Percentiles rank a stretch among this genome's conserved stretches.
These are phyloP conservation scores for Oscheius sp. DNA, from an alignment of 2,888 invertebrate genomes.

Conservation along the genomic window DNA sequence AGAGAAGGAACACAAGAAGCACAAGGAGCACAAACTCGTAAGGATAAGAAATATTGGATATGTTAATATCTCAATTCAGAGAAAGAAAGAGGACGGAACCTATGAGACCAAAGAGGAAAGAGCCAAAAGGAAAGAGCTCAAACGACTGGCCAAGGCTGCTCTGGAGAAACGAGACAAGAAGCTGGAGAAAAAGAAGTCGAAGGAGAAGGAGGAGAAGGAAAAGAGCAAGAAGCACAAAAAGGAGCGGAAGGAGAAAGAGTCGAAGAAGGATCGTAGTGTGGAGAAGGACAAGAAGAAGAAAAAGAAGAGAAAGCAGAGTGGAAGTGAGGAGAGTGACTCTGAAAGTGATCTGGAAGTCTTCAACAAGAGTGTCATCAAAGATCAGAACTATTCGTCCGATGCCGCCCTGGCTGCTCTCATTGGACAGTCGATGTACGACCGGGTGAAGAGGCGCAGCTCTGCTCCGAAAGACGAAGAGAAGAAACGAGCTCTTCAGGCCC, in stretches of 20 bases:
- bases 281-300: slow-evolving; percentile 33
- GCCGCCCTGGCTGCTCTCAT: not conserved
- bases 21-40: slow-evolving; percentile 35
- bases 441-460: slow-evolving; percentile 47
- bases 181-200: slow-evolving; percentile 12
- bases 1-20: slow-evolving; percentile 37
- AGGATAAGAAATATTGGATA: not conserved
- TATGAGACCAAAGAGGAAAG: slow-evolving; percentile 40
- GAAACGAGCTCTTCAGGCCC: slow-evolving; percentile 31
- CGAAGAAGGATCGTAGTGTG: slow-evolving; percentile 2
- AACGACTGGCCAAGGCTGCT: slow-evolving; percentile 7
- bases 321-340: slow-evolving; percentile 13
- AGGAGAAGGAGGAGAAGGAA: slow-evolving; percentile 5
- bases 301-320: slow-evolving; percentile 29
- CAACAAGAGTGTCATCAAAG: not conserved
- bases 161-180: slow-evolving; percentile 25
- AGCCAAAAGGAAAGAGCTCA: slow-evolving; percentile 25
- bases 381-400: slow-evolving; percentile 2
- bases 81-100: slow-evolving; percentile 37
- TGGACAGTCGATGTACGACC: slow-evolving; percentile 45
- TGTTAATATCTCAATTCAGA: not conserved
- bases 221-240: slow-evolving; percentile 11
- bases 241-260: slow-evolving; percentile 5
- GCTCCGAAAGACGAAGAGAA: slow-evolving; percentile 37
- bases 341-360: slow-evolving; percentile 27